Conservation (phyloP, 2,797 vertebrate species). For the Spondyliosoma cantharus region DNA sequence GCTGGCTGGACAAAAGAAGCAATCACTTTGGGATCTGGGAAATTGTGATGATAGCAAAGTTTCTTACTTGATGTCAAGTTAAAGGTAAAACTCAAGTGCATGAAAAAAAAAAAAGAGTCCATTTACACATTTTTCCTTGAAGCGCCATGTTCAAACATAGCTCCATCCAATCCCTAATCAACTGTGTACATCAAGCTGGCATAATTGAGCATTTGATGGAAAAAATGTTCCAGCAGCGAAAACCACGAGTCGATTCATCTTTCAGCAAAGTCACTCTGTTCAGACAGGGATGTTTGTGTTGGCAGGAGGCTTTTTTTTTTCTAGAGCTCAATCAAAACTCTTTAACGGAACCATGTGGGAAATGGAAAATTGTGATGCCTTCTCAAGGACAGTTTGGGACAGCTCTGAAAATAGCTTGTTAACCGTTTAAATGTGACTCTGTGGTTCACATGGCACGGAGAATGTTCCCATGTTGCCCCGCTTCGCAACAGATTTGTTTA, state of each 20-base stretch:
- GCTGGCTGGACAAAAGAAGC: too few species aligned
- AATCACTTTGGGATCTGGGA: too few species aligned
- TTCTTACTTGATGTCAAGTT: background rate
- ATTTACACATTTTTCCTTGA: background rate
- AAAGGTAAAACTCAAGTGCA: background rate
- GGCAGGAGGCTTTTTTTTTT: constrained; percentile 24
- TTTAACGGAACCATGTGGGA: constrained; percentile 44
- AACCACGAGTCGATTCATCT: constrained; percentile 27
- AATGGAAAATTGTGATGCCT: constrained; percentile 71
- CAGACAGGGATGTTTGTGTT: constrained; percentile 59
- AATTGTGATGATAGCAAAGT: background rate
- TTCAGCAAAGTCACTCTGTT: constrained; percentile 19
- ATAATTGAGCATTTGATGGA: constrained; percentile 6
- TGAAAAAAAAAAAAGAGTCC: background rate
- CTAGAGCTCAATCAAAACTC: constrained; percentile 37
- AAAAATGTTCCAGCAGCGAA: constrained; percentile 18
- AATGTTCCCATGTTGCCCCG: constrained; percentile 46
- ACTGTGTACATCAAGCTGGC: constrained; percentile 18
- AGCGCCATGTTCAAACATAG: too few species aligned
- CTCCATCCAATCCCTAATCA: constrained; percentile 5
- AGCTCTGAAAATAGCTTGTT: constrained; percentile 76
- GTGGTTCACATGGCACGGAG: constrained; percentile 50
- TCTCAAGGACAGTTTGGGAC: constrained; percentile 72
- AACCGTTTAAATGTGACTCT: constrained; percentile 53
- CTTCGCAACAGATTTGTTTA: constrained; percentile 13